phyloP scores from a whole-genome alignment of 2,797 vertebrate genomes.

The Sibirionetta formosa region DNA sequence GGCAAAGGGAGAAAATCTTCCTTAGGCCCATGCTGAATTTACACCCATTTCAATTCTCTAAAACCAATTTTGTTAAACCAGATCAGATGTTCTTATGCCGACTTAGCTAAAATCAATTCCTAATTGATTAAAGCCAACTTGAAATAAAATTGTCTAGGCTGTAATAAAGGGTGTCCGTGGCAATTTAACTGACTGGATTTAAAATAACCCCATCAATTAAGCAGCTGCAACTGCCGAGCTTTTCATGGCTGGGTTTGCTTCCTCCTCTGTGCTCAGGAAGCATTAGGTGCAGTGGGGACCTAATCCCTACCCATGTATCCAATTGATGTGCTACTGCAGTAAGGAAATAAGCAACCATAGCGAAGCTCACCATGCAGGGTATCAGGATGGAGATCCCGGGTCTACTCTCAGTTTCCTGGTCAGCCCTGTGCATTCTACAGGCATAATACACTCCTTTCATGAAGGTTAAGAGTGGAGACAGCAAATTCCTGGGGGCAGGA shows the following conservation, averaged over 20 bases:
- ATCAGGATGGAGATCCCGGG: not conserved
- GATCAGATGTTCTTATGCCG: constrained; percentile 59
- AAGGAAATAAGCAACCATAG: not conserved
- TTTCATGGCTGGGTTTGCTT: constrained; percentile 47
- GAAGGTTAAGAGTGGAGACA: not conserved
- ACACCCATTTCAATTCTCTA: constrained; percentile 27
- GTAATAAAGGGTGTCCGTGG: constrained; percentile 25
- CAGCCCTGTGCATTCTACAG: not conserved
- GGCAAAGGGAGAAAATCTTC: not conserved
- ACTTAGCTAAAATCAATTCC: constrained; percentile 70
- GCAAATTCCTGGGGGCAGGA: not conserved
- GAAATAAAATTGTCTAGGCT: constrained; percentile 61
- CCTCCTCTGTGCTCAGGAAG: constrained; percentile 27
- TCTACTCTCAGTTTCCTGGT: not conserved
- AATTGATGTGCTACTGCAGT: not conserved
- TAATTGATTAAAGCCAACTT: constrained; percentile 72
- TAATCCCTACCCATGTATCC: constrained; percentile 17
- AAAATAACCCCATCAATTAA: constrained; percentile 70
- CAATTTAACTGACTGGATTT: constrained; percentile 70
- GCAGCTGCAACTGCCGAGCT: constrained; percentile 6
- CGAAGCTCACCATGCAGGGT: not conserved
- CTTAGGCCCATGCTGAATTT: not conserved
- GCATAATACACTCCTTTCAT: not conserved
- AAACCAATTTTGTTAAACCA: constrained; percentile 54
- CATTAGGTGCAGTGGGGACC: constrained; percentile 17